Percentiles rank a stretch among this genome's conserved stretches.
These are phyloP conservation scores for Acleris laterana DNA, from an alignment of 2,888 invertebrate genomes.

Conservation along the genomic window DNA sequence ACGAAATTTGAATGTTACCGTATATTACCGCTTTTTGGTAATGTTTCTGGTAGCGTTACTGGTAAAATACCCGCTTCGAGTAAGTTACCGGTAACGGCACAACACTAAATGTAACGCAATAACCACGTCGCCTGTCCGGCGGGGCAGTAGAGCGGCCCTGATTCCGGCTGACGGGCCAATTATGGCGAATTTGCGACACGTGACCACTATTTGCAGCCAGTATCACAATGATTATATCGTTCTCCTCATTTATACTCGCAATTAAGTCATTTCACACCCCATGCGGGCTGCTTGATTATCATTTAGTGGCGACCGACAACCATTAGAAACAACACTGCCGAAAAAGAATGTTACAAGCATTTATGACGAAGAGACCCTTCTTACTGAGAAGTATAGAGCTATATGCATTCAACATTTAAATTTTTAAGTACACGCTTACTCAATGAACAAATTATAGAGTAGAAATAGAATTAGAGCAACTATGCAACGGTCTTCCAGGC, in stretches of 20 bases:
- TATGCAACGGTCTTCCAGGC: too few species aligned
- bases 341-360: too few species aligned
- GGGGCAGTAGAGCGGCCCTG: slow-evolving; percentile 57
- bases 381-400: too few species aligned
- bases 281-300: slow-evolving; percentile 70
- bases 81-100: too few species aligned
- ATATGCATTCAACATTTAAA: too few species aligned
- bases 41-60: too few species aligned
- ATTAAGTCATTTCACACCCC: slow-evolving; percentile 72
- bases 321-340: not conserved
- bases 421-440: not conserved
- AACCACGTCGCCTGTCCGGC: slow-evolving; percentile 75
- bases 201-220: slow-evolving; percentile 77
- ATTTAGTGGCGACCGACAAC: slow-evolving; percentile 39
- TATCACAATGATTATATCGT: slow-evolving; percentile 69
- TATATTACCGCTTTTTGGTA: too few species aligned
- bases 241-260: slow-evolving; percentile 72
- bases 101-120: slow-evolving; percentile 68
- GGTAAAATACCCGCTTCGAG: too few species aligned
- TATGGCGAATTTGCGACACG: slow-evolving; percentile 76
- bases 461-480: slow-evolving; percentile 54
- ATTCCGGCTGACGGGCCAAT: slow-evolving; percentile 67
- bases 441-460: slow-evolving; percentile 7
- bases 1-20: too few species aligned
- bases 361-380: too few species aligned